A percentile compares a stretch with the other conserved stretches of the same genome.
phyloP scores from a whole-genome alignment of 2,797 vertebrate genomes.

The Parambassis ranga region DNA sequence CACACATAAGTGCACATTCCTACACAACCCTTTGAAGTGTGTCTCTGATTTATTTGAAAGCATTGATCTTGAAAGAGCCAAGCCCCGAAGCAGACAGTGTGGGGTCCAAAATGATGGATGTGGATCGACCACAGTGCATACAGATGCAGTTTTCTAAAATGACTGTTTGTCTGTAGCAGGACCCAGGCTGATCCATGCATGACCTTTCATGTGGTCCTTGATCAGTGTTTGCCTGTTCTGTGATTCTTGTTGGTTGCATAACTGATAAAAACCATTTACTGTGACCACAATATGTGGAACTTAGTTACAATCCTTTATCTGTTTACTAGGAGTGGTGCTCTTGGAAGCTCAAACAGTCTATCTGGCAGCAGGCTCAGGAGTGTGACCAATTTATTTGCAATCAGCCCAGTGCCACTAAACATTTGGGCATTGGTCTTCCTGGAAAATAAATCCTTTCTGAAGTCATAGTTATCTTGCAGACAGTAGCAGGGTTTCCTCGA shows the following conservation, averaged over 20 bases:
- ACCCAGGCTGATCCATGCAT: background rate
- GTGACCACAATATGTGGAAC: background rate
- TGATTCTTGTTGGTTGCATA: conserved; percentile 2
- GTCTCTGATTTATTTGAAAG: conserved; percentile 56
- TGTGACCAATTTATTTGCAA: background rate
- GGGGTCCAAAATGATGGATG: conserved; percentile 35
- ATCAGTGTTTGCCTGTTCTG: background rate
- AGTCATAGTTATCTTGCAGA: background rate
- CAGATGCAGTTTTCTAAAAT: conserved; percentile 22
- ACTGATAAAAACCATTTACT: background rate
- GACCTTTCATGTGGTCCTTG: background rate
- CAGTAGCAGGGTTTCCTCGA: background rate
- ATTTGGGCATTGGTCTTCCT: background rate
- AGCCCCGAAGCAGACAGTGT: conserved; percentile 37
- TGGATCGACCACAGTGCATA: conserved; percentile 15
- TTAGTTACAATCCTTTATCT: background rate
- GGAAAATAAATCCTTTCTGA: background rate
- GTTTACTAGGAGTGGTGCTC: background rate
- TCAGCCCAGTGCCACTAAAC: background rate
- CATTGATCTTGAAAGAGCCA: conserved; percentile 51
- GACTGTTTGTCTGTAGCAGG: conserved; percentile 14
- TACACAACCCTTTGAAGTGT: conserved; percentile 43
- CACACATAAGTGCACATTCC: conserved; percentile 12
- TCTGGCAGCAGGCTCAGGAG: background rate
- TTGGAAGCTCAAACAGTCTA: background rate